A percentile compares a stretch with the other conserved stretches of the same genome.
phyloP scores from a whole-genome alignment of 2,797 vertebrate genomes.

The Takifugu ocellatus region DNA sequence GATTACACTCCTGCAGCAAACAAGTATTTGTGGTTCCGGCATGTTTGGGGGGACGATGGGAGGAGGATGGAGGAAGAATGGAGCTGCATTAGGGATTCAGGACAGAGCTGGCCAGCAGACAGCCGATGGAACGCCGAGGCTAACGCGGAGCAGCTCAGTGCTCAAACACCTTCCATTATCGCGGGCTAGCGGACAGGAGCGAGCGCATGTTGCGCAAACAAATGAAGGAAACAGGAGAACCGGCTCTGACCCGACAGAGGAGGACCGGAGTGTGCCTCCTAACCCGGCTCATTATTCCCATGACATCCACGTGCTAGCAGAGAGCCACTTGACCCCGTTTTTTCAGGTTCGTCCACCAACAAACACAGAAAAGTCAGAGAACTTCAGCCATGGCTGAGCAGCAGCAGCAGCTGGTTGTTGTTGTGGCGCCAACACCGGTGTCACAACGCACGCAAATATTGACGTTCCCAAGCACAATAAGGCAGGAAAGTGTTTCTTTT shows the following conservation, averaged over 20 bases:
- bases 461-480: too few relatives aligned
- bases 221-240: slow-evolving; percentile 26
- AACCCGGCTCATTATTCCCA: too few relatives aligned
- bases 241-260: background rate
- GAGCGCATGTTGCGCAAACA: slow-evolving; percentile 29
- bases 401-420: too few relatives aligned
- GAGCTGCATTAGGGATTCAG: slow-evolving; percentile 60
- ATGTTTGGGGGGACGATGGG: slow-evolving; percentile 14
- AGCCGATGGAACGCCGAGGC: slow-evolving; percentile 48
- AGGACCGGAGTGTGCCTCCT: too few relatives aligned
- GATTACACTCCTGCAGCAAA: slow-evolving; percentile 44
- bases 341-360: too few relatives aligned
- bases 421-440: too few relatives aligned
- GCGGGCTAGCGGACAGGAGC: slow-evolving; percentile 9
- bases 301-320: too few relatives aligned
- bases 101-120: slow-evolving; percentile 45
- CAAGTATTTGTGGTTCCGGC: slow-evolving; percentile 18
- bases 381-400: too few relatives aligned
- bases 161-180: slow-evolving; percentile 13
- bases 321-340: too few relatives aligned
- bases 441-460: too few relatives aligned
- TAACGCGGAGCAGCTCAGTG: slow-evolving; percentile 33
- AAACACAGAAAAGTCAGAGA: too few relatives aligned
- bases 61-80: slow-evolving; percentile 33
- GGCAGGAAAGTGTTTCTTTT: too few relatives aligned